Conservation (phyloP, 2,797 vertebrate species). For the Melanitta fusca region DNA sequence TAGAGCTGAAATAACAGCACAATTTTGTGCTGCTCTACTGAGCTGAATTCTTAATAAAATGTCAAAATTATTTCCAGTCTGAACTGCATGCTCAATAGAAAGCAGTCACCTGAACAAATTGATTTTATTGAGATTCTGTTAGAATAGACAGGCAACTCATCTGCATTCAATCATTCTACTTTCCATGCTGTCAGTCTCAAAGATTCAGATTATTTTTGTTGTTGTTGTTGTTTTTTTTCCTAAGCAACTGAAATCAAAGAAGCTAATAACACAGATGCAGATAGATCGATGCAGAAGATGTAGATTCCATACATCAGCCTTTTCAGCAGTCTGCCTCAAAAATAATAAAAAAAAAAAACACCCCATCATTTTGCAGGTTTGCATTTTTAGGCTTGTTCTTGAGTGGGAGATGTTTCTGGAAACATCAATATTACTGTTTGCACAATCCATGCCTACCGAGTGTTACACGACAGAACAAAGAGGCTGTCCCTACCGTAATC, state of each 20-base stretch:
- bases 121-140: constrained; percentile 43
- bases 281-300: not conserved
- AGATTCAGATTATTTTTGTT: not conserved
- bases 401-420: not conserved
- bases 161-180: not conserved
- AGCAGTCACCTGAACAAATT: constrained; percentile 21
- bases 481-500: not conserved
- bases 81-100: constrained; percentile 6
- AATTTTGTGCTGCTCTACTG: constrained; percentile 34
- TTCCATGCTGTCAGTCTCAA: not conserved
- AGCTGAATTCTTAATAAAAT: constrained; percentile 32
- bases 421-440: not conserved
- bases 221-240: not conserved
- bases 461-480: not conserved
- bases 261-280: not conserved
- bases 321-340: not conserved
- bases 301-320: not conserved
- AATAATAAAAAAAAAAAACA: not conserved
- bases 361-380: not conserved
- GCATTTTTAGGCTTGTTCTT: not conserved
- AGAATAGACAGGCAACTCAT: constrained; percentile 14
- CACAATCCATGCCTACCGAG: not conserved
- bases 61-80: constrained; percentile 4
- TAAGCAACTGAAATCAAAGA: not conserved
- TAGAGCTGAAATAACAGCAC: constrained; percentile 5